Conservation (phyloP, 1,140 invertebrate genomes). For the Drosophila bifasciata region DNA sequence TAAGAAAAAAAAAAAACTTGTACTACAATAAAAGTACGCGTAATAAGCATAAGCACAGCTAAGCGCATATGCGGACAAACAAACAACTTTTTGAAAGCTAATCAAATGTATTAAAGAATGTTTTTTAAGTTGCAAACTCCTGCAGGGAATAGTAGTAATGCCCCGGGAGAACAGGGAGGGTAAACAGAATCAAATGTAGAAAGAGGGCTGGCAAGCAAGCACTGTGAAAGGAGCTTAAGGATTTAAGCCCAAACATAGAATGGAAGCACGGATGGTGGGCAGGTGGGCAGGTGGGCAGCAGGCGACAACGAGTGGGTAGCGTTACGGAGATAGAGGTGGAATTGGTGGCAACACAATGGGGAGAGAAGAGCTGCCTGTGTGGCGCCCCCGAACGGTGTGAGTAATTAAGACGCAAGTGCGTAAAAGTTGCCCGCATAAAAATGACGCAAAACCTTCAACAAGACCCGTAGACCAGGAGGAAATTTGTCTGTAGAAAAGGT, state of each 20-base stretch:
- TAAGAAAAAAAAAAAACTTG: too few species aligned
- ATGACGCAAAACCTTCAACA: conserved; percentile 46
- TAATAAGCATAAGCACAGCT: conserved; percentile 6
- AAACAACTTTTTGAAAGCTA: too few species aligned
- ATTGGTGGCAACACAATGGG: too few species aligned
- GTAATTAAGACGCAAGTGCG: conserved; percentile 70
- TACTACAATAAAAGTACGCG: not conserved
- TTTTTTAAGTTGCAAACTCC: too few species aligned
- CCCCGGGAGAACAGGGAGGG: not conserved
- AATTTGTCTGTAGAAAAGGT: not conserved
- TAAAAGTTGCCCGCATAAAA: conserved; percentile 58
- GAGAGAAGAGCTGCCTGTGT: too few species aligned
- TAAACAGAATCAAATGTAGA: not conserved
- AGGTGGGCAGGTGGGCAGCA: not conserved
- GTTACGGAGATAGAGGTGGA: not conserved
- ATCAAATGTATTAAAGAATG: too few species aligned
- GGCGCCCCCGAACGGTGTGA: conserved; percentile 50
- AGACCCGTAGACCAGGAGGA: conserved; percentile 25
- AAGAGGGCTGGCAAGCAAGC: conserved; percentile 25
- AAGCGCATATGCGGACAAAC: conserved; percentile 1
- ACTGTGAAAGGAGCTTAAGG: conserved; percentile 60
- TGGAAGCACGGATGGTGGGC: not conserved
- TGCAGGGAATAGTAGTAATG: conserved; percentile 5
- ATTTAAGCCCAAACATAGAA: conserved; percentile 51
- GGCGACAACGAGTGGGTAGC: not conserved